phyloP scores from a whole-genome alignment of 1,140 invertebrate species.

The Hyles vespertilio region DNA sequence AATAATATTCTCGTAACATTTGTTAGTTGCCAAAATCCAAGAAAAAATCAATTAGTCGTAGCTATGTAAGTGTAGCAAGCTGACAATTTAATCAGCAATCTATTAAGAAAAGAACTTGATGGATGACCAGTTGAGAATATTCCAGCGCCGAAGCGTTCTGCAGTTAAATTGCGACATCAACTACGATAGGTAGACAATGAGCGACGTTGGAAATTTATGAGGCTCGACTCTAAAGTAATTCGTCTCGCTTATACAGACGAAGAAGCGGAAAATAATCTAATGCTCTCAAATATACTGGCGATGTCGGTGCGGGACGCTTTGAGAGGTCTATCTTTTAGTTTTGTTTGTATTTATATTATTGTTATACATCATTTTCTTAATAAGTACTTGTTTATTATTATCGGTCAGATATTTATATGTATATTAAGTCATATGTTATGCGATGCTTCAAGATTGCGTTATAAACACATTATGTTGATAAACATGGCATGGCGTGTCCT shows the following conservation, averaged over 20 bases:
- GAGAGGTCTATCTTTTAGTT: not conserved
- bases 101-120: slow-evolving; percentile 56
- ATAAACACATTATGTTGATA: slow-evolving; percentile 13
- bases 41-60: too few species aligned
- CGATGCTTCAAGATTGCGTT: not conserved
- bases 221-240: slow-evolving; percentile 25
- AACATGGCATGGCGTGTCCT: slow-evolving; percentile 26
- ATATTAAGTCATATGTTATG: too few species aligned
- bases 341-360: not conserved
- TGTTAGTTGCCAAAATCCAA: too few species aligned
- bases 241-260: slow-evolving; percentile 15
- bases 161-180: slow-evolving; percentile 45
- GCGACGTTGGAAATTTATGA: slow-evolving; percentile 37
- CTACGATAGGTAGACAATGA: slow-evolving; percentile 46
- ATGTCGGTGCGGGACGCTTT: too few species aligned
- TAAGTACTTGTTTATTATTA: not conserved
- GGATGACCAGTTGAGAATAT: slow-evolving; percentile 52
- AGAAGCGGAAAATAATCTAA: slow-evolving; percentile 15
- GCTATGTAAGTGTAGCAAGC: not conserved
- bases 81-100: slow-evolving; percentile 31
- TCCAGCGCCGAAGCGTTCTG: slow-evolving; percentile 39
- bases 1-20: too few species aligned
- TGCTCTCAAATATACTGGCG: slow-evolving; percentile 5
- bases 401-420: not conserved
- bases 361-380: not conserved